These are phyloP conservation scores for Brachystomella parvula DNA, from an alignment of 1,140 invertebrate species.

Conservation along the genomic window DNA sequence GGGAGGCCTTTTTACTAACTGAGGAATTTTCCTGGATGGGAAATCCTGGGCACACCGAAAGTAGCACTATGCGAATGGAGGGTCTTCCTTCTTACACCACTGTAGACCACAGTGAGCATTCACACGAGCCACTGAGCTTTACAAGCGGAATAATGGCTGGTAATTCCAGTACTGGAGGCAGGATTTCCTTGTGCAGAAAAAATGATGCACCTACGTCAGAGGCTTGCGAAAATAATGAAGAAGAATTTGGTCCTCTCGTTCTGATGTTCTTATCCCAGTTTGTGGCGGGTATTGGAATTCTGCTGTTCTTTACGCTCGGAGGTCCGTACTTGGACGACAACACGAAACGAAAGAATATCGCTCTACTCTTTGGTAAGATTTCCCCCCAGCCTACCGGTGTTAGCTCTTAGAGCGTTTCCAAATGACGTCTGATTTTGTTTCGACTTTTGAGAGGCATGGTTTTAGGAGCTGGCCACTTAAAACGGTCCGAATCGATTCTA, in stretches of 20 bases:
- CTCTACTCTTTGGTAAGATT: slow-evolving; percentile 52
- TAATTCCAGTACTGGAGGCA: too few relatives aligned
- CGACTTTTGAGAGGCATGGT: slow-evolving; percentile 46
- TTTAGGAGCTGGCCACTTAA: too few relatives aligned
- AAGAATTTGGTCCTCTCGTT: slow-evolving; percentile 46
- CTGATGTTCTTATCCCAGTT: slow-evolving; percentile 61
- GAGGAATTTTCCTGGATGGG: not conserved
- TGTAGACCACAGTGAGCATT: not conserved
- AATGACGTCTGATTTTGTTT: not conserved
- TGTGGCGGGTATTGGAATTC: slow-evolving; percentile 59
- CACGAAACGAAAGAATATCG: slow-evolving; percentile 58
- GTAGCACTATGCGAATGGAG: not conserved
- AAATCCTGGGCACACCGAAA: not conserved
- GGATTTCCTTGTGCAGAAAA: not conserved
- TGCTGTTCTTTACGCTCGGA: slow-evolving; percentile 58
- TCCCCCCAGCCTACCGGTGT: too few relatives aligned
- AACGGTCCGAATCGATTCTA: too few relatives aligned
- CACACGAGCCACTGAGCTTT: not conserved
- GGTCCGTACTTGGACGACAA: slow-evolving; percentile 64
- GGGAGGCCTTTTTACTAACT: slow-evolving; percentile 50
- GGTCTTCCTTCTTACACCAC: not conserved
- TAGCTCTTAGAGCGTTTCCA: too few relatives aligned
- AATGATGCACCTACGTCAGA: not conserved
- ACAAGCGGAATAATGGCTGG: not conserved
- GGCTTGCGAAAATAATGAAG: slow-evolving; percentile 13